Evolutionary conservation across 2,888 invertebrate genomes (phyloP), one percentile per base, ranked within the genome.

Genomic region (Synergus itoensis): DNA sequence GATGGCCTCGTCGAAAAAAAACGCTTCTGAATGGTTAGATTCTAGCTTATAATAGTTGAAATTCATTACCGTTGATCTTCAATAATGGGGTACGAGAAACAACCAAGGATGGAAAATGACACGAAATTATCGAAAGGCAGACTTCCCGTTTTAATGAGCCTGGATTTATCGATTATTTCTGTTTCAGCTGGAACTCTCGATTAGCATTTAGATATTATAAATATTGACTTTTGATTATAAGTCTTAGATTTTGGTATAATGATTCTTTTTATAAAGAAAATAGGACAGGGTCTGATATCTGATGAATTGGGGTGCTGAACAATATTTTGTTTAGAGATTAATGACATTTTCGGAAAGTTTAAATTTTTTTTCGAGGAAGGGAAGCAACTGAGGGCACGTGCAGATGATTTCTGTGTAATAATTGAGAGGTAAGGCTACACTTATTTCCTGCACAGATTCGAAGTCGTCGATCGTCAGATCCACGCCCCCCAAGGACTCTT

Each of bases 31-130:
- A 12, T 28, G 81, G 73, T 79, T 80, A 82, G 76, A 77, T 80
- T 77, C 80, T 65, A 73, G 21, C 69, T 78, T 67, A 36, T 83
- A 82, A 86, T 88, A 80, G 86, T 85, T 86, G 86, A 89, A 87
- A 87, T 88, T 85, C 84, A 83, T 85, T 83, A 82, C 84, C 82
- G 79, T 77, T 79, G 65, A 79, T 79, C 79, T 76, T 60, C 77
- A 76, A 81, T 81, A 67, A 77, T 82, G 77, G 77, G 63, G 21
- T 63, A 48, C 63, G 41, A 62, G 62, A 57, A 62, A 21, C 63
- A 11, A 9, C 16, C 21, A 36, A 48, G 28, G 16, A 69, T 45
- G 28, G 16, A 48, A 69, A 48, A 69, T 79, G 57, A 76, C 57
- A 62, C 16, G 12, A 76, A 79, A 76, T 79, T 76, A 53, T 69